Evolutionary conservation across 2,113 vertebrate species (phyloP).

Genomic region (Raja brachyura): DNA sequence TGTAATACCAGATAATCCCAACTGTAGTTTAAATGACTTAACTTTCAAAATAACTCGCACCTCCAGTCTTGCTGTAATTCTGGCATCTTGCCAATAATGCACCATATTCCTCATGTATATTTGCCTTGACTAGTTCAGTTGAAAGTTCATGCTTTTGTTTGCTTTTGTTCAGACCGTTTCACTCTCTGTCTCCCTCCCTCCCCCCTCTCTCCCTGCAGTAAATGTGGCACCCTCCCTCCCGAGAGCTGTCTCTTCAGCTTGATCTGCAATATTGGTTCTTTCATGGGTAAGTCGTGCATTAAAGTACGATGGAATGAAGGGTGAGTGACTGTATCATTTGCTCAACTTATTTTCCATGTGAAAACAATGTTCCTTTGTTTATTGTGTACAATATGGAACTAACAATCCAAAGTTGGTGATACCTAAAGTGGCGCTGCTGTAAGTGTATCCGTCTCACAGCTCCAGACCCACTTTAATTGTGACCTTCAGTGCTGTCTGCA

Average conservation of each 20-base stretch:
- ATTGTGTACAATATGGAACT: not conserved
- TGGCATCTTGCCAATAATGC: too few species aligned
- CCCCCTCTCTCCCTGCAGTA: conserved; percentile 53
- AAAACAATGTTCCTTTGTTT: not conserved
- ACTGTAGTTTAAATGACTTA: too few species aligned
- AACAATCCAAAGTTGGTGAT: not conserved
- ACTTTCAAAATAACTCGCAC: too few species aligned
- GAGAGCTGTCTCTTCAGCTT: conserved; percentile 88
- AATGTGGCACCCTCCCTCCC: conserved; percentile 74
- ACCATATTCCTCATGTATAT: too few species aligned
- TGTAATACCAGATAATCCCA: too few species aligned
- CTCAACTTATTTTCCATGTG: not conserved
- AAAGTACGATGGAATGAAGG: not conserved
- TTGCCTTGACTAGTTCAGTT: too few species aligned
- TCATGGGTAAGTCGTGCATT: conserved; percentile 67
- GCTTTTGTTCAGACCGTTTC: not conserved
- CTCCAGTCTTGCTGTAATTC: too few species aligned
- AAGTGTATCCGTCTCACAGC: too few species aligned
- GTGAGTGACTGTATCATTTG: not conserved
- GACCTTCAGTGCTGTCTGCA: too few species aligned
- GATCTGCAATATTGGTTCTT: conserved; percentile 77
- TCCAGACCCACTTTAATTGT: too few species aligned
- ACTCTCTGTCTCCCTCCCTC: not conserved
- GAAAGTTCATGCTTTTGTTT: conserved; percentile 19
- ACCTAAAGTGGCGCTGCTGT: not conserved